Conservation (phyloP, 2,888 invertebrate species). For the Sphaerophoria rueppellii region DNA sequence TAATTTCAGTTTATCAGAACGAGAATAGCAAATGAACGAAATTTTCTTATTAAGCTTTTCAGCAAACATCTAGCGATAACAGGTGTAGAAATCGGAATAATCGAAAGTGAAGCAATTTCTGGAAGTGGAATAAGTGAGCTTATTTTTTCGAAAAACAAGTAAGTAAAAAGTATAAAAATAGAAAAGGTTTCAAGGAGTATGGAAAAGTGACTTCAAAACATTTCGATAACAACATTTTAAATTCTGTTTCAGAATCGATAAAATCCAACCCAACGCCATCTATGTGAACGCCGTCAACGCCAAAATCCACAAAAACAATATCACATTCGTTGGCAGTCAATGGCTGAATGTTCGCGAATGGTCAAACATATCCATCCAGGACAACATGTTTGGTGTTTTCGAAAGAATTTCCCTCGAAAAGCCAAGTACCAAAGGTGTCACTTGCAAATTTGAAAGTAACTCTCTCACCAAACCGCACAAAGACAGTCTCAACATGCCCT, state of each 20-base stretch:
- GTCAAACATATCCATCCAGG: slow-evolving; percentile 77
- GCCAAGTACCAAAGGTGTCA: slow-evolving; percentile 72
- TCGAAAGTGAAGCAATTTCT: slow-evolving; percentile 80
- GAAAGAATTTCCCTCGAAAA: slow-evolving; percentile 77
- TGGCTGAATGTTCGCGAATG: slow-evolving; percentile 80
- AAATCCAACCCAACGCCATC: slow-evolving; percentile 79
- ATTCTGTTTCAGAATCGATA: slow-evolving; percentile 77
- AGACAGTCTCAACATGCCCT: slow-evolving; percentile 79
- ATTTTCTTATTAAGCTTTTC: slow-evolving; percentile 74
- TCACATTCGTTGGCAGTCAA: slow-evolving; percentile 77
- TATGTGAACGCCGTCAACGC: slow-evolving; percentile 78
- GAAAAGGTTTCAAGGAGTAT: not conserved
- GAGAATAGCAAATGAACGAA: not conserved
- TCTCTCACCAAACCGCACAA: slow-evolving; percentile 77
- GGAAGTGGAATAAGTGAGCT: slow-evolving; percentile 80
- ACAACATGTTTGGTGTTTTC: slow-evolving; percentile 79
- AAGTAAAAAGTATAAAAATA: slow-evolving; percentile 63
- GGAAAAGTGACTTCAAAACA: no score
- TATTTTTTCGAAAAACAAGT: slow-evolving; percentile 79
- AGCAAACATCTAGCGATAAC: slow-evolving; percentile 79
- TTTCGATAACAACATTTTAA: no score
- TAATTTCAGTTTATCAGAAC: not conserved
- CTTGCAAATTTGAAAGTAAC: slow-evolving; percentile 80
- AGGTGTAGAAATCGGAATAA: slow-evolving; percentile 79
- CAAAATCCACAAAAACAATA: slow-evolving; percentile 78